Conservation (phyloP, 1,140 invertebrate species). For the Conopomorpha cramerella region DNA sequence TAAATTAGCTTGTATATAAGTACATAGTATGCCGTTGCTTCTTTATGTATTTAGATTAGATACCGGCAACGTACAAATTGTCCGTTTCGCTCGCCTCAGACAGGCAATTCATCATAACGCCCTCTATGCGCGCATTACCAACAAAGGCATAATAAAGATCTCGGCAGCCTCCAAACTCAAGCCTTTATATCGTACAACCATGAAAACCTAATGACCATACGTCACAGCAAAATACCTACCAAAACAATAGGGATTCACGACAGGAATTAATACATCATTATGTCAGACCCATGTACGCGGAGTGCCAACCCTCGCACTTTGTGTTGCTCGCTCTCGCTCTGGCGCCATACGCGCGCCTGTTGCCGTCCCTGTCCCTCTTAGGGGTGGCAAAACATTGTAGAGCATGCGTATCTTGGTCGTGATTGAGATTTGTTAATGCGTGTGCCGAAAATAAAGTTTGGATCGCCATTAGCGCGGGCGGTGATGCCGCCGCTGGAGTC, state of each 20-base stretch:
- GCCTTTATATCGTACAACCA: background rate
- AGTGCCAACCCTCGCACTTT: background rate
- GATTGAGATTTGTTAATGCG: background rate
- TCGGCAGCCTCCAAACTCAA: background rate
- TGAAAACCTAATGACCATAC: background rate
- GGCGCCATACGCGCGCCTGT: background rate
- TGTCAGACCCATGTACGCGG: background rate
- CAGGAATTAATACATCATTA: constrained; percentile 2
- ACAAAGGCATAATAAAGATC: background rate
- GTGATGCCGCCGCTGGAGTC: too few species aligned
- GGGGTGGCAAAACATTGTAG: background rate
- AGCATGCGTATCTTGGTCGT: background rate
- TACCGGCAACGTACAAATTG: too few species aligned
- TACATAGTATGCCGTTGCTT: too few species aligned
- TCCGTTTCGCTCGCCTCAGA: background rate
- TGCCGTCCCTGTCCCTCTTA: background rate
- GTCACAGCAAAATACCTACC: background rate
- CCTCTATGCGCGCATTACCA: background rate
- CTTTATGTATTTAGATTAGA: too few species aligned
- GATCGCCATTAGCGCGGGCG: too few species aligned
- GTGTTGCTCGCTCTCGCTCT: background rate
- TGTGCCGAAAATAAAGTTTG: too few species aligned
- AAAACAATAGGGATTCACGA: background rate
- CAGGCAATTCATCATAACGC: background rate
- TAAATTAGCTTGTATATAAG: too few species aligned